These are phyloP conservation scores for Grammatotria lemairii DNA, from an alignment of 2,113 vertebrate genomes.

Conservation along the genomic window DNA sequence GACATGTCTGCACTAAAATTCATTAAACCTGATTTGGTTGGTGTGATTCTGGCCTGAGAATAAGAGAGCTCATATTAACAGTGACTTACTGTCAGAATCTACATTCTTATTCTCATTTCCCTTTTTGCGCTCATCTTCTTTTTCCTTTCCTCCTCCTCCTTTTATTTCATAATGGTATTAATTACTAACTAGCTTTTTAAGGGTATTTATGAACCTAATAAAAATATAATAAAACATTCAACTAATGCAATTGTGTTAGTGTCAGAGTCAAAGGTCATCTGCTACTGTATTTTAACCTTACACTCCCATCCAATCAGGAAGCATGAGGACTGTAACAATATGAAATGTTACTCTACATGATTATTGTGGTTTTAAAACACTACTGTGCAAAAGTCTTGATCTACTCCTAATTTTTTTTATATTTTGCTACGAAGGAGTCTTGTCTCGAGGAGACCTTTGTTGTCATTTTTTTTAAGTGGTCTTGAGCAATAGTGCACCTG, in stretches of 20 bases:
- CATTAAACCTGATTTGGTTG: constrained; percentile 9
- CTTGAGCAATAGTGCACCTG: background rate
- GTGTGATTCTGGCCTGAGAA: background rate
- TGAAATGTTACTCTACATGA: background rate
- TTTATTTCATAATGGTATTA: background rate
- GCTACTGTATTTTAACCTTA: background rate
- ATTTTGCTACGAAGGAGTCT: background rate
- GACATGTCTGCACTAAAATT: constrained; percentile 13
- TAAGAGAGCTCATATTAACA: background rate
- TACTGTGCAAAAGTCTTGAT: background rate
- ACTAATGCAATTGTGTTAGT: background rate
- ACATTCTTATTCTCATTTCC: background rate
- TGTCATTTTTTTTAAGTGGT: background rate
- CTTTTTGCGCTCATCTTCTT: background rate
- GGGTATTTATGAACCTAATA: background rate
- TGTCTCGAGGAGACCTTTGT: background rate
- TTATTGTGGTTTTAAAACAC: background rate
- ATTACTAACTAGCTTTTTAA: background rate
- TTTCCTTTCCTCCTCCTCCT: background rate
- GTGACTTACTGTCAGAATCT: background rate
- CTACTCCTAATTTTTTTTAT: background rate
- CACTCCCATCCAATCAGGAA: background rate
- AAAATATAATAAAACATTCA: background rate
- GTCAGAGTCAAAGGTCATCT: background rate
- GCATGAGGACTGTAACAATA: background rate